Evolutionary conservation across 1,140 invertebrate genomes (phyloP).

Genomic region (Cyrtorhinus lividipennis): DNA sequence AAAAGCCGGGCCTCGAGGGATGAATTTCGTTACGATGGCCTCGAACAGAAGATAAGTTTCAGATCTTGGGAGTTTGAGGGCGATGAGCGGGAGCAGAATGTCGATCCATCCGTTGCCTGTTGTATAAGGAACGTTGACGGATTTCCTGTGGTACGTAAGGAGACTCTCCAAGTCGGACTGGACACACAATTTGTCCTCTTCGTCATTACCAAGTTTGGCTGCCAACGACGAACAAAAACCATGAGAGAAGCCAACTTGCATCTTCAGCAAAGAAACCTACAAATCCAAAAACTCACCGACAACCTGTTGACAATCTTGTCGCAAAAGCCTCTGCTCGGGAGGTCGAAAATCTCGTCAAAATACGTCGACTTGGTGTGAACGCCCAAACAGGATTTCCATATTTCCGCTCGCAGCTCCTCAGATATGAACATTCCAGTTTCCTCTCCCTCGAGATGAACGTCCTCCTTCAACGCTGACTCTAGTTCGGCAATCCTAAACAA

Average conservation of each 20-base stretch:
- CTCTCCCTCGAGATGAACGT: constrained; percentile 60
- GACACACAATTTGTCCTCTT: constrained; percentile 81
- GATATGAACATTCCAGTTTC: constrained; percentile 60
- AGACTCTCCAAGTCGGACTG: constrained; percentile 89
- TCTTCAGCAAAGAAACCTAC: too few species aligned
- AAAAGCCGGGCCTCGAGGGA: constrained; percentile 51
- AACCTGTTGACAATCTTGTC: constrained; percentile 80
- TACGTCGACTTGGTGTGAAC: constrained; percentile 71
- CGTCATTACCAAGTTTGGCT: constrained; percentile 84
- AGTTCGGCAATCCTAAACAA: constrained; percentile 71
- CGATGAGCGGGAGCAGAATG: constrained; percentile 72
- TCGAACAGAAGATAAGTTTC: constrained; percentile 92
- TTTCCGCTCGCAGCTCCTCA: constrained; percentile 52
- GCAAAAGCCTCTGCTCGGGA: constrained; percentile 76
- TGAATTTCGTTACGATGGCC: constrained; percentile 75
- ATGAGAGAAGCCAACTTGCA: background rate
- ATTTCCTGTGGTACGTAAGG: constrained; percentile 79
- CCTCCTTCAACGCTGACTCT: constrained; percentile 60
- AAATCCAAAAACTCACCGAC: constrained; percentile 44
- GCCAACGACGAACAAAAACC: constrained; percentile 22
- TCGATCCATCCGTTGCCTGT: constrained; percentile 84
- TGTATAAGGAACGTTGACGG: constrained; percentile 52
- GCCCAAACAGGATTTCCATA: constrained; percentile 77
- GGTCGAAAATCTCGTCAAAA: constrained; percentile 94
- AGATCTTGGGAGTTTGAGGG: constrained; percentile 67